These are phyloP conservation scores for Popillia japonica DNA, from an alignment of 1,140 invertebrate species.

Conservation along the genomic window DNA sequence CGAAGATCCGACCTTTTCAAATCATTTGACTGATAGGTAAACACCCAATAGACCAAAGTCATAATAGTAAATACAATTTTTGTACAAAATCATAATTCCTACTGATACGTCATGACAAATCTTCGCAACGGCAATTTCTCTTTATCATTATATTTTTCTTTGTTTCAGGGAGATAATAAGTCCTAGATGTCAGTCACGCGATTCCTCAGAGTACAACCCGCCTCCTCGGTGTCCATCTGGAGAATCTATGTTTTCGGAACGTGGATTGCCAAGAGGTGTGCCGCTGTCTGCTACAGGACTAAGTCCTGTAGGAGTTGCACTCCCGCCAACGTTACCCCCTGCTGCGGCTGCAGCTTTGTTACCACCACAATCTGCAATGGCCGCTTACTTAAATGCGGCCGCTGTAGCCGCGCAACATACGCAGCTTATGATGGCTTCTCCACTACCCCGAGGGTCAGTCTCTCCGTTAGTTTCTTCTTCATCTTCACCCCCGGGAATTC, in stretches of 20 bases:
- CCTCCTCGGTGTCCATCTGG: conserved; percentile 72
- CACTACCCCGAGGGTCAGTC: conserved; percentile 68
- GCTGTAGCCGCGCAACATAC: conserved; percentile 68
- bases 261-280: conserved; percentile 65
- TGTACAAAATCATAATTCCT: too few species aligned
- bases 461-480: conserved; percentile 70
- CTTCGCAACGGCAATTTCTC: too few species aligned
- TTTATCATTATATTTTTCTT: too few species aligned
- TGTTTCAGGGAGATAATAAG: conserved; percentile 75
- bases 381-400: conserved; percentile 75
- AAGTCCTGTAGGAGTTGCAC: conserved; percentile 64
- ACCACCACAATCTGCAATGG: conserved; percentile 79
- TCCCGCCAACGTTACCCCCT: conserved; percentile 64
- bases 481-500: conserved; percentile 65
- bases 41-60: neutral
- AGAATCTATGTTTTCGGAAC: conserved; percentile 74
- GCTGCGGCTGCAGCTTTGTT: conserved; percentile 68
- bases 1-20: conserved; percentile 51
- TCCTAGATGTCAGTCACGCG: conserved; percentile 79
- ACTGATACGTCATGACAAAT: too few species aligned
- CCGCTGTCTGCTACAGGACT: conserved; percentile 62
- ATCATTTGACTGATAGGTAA: conserved; percentile 41
- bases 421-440: conserved; percentile 80
- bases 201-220: conserved; percentile 72
- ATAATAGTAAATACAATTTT: too few species aligned